Evolutionary conservation across 2,888 invertebrate species (phyloP), one percentile per base, ranked within the genome.

Genomic region (Tromatobia lineatoria): DNA sequence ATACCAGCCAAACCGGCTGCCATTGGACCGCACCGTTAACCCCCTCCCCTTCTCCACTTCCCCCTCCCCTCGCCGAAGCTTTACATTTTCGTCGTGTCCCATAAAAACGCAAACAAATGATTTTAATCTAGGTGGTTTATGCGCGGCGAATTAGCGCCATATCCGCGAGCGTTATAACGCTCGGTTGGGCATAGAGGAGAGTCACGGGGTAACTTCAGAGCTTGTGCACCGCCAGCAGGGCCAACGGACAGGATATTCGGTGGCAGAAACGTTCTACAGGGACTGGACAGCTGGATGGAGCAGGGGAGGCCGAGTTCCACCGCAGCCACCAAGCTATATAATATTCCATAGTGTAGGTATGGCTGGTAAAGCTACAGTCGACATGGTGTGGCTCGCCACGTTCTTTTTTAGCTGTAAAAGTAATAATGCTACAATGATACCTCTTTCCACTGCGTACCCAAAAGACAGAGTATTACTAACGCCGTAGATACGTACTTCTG

Each of bases 81-180:
- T 80, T 81, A 78, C 83, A 82, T 83, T 86, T 86, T 83, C 85
- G 79, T 69, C 79, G 81, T 76, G 82, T 80, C 86, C 82, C 87
- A 85, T 87, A 87, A 87, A 86, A 86, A 87, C 85, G 80, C 79
- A 87, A 87, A 86, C 83, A 87, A 87, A 87, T 87, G 83, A 87
- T 86, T 86, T 87, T 86, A 87, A 87, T 87, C 86, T 86, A 78
- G 85, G 83, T 86, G 85, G 80, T 87, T 87, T 86, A 87, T 85
- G 83, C 80, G 70, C 80, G 52, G 81, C 79, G 82, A 83, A 86
- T 87, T 85, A 87, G 77, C 83, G 82, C 81, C 77, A 73, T 82
- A 84, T 82, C 50, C 78, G 69, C 66, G 73, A 18, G 47, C 76
- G 79, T 84, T 79, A 76, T 74, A 69, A 54, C 69, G 38, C 66